phyloP scores from a whole-genome alignment of 1,140 invertebrate genomes.

The Contarinia nasturtii region DNA sequence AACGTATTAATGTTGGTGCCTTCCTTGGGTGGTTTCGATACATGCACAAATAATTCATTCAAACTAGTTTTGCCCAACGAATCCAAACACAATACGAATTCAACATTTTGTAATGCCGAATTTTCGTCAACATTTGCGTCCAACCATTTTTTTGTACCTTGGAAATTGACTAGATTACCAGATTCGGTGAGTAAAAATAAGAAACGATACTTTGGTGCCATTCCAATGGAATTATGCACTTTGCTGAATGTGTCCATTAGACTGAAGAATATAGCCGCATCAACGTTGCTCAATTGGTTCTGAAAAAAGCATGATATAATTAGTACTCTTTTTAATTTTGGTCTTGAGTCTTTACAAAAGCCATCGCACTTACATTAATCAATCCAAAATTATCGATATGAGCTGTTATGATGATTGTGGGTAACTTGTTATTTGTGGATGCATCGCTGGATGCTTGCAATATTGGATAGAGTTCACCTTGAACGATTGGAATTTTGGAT shows the following conservation, averaged over 20 bases:
- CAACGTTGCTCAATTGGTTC: conserved; percentile 31
- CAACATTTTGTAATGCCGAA: conserved; percentile 45
- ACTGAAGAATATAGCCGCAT: conserved; percentile 74
- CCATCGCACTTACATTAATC: conserved; percentile 53
- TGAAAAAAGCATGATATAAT: conserved; percentile 2
- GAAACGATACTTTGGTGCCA: conserved; percentile 69
- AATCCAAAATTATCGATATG: conserved; percentile 83
- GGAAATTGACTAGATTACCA: conserved; percentile 83
- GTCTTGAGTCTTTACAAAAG: neutral
- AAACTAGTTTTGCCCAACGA: conserved; percentile 43
- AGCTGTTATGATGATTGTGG: conserved; percentile 75
- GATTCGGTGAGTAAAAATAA: conserved; percentile 80
- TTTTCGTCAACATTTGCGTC: conserved; percentile 71
- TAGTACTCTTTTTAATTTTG: too few relatives aligned
- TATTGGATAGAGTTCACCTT: conserved; percentile 56
- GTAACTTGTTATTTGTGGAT: conserved; percentile 46
- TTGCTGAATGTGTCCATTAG: conserved; percentile 76
- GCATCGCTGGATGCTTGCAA: conserved; percentile 45
- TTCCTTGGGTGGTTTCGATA: conserved; percentile 89
- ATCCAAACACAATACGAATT: conserved; percentile 85
- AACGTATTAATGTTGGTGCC: conserved; percentile 53
- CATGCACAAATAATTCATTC: conserved; percentile 64
- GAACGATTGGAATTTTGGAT: conserved; percentile 60
- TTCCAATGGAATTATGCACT: conserved; percentile 64
- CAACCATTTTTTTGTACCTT: conserved; percentile 90